Evolutionary conservation across 30 jellyfish, hydroid and myxozoan genomes (phyloP), one percentile per base, ranked within the genome.

Genomic region (Cassiopea xamachana): DNA sequence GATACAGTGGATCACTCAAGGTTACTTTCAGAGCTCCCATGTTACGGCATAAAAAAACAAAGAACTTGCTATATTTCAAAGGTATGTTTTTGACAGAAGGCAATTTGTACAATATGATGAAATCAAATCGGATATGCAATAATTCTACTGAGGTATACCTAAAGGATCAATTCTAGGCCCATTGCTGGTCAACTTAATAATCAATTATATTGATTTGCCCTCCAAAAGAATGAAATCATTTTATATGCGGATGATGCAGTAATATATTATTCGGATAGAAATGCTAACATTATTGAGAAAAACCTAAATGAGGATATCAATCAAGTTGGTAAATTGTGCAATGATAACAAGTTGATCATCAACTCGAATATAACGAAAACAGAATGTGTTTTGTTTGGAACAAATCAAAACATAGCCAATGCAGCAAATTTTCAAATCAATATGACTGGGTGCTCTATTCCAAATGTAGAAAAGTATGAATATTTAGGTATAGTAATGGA

Each of bases 301-400:
- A 46, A 79, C 39, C 87, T 79, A 48, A 49, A 49, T 79, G 87
- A 48, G 47, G 87, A 79, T 79, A 43, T 79, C 4, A 18, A 79
- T 46, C 6, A 79, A 7, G 46, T 79, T 79, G 80, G 87, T 6
- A 79, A 44, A 60, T 81, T 1, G 50, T 79, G 47, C 49, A 80
- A 46, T 79, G 80, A 79, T 5, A 79, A 79, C 39, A 79, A 79
- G 39, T 6, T 51, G 49, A 8, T 80, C 47, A 68, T 49, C 39
- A 14, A 46, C 39, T 80, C 47, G 39, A 79, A 49, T 9, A 76
- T 44, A 7, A 1, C 44, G 18, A 16, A 45, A 79, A 46, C 87
- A 60, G 80, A 27, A 27, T 27, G 39, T 27, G 39, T 27, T 27
- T 27, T 27, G 39, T 27, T 27, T 27, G 39, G 39, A 27, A 27